Evolutionary conservation across 2,888 invertebrate genomes (phyloP).

Genomic region (Andrena chrysosceles): DNA sequence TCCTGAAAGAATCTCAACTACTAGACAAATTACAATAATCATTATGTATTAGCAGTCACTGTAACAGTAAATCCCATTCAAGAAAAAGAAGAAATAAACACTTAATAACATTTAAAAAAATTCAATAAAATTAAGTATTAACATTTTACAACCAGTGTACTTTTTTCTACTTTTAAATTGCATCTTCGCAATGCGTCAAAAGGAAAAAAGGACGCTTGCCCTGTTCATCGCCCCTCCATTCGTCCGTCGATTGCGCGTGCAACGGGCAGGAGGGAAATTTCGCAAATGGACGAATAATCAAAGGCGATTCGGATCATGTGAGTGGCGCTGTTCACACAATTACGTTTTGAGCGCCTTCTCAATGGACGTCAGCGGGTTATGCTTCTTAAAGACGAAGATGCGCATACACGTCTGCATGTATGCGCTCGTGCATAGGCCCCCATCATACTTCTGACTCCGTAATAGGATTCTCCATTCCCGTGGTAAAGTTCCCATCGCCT

Average conservation of each 20-base stretch:
- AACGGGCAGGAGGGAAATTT: conserved; percentile 63
- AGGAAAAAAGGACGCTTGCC: conserved; percentile 7
- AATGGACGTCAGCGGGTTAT: conserved; percentile 74
- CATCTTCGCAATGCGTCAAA: neutral
- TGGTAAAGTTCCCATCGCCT: conserved; percentile 82
- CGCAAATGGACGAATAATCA: conserved; percentile 78
- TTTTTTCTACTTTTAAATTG: neutral
- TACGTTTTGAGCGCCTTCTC: conserved; percentile 72
- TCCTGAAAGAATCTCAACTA: no score
- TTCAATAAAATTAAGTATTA: neutral
- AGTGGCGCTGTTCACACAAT: conserved; percentile 81
- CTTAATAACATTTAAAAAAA: neutral
- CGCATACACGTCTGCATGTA: neutral
- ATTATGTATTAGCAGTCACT: no score
- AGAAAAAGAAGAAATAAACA: neutral
- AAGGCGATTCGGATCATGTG: conserved; percentile 77
- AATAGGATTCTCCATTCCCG: conserved; percentile 79
- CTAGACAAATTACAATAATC: no score
- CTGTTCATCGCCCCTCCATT: conserved; percentile 4
- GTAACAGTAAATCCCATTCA: neutral
- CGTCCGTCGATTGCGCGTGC: conserved; percentile 27
- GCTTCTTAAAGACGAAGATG: conserved; percentile 40
- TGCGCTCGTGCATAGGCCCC: conserved; percentile 20
- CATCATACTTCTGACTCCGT: conserved; percentile 67
- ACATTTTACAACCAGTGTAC: neutral